Evolutionary conservation across 2,113 vertebrate genomes (phyloP).

Genomic region (Sapajus apella): DNA sequence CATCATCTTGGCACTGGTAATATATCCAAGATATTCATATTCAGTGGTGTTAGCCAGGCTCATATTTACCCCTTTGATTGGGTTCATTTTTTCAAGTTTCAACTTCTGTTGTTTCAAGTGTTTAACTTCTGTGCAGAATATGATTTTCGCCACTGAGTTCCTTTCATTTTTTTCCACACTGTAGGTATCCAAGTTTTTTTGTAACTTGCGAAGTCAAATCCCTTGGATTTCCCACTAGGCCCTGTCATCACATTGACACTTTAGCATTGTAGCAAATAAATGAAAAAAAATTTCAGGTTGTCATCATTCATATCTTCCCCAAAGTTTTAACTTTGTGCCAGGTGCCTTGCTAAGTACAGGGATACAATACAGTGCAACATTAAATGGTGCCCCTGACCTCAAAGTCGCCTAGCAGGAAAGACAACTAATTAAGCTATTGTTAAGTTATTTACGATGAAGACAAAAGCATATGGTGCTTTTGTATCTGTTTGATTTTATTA

Average conservation of each 20-base stretch:
- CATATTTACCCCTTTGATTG: not conserved
- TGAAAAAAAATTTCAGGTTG: not conserved
- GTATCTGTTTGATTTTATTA: slow-evolving; percentile 32
- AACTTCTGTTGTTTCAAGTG: not conserved
- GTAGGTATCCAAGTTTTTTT: not conserved
- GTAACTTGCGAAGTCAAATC: not conserved
- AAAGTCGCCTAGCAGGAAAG: not conserved
- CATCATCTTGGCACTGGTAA: not conserved
- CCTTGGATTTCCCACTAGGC: not conserved
- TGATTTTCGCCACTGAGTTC: not conserved
- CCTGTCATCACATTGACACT: not conserved
- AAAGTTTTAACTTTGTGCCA: not conserved
- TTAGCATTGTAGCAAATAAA: not conserved
- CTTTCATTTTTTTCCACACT: not conserved
- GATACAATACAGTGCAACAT: not conserved
- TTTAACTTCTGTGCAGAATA: not conserved
- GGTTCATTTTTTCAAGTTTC: slow-evolving; percentile 24
- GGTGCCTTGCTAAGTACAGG: not conserved
- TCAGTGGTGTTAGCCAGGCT: not conserved
- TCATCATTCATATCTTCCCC: not conserved
- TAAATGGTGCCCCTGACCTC: not conserved
- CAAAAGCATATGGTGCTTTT: not conserved
- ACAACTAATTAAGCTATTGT: not conserved
- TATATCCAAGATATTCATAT: not conserved
- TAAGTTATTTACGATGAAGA: not conserved